Evolutionary conservation across 2,888 invertebrate genomes (phyloP), one percentile per base, ranked within the genome.

Genomic region (Osmoderma eremita): DNA sequence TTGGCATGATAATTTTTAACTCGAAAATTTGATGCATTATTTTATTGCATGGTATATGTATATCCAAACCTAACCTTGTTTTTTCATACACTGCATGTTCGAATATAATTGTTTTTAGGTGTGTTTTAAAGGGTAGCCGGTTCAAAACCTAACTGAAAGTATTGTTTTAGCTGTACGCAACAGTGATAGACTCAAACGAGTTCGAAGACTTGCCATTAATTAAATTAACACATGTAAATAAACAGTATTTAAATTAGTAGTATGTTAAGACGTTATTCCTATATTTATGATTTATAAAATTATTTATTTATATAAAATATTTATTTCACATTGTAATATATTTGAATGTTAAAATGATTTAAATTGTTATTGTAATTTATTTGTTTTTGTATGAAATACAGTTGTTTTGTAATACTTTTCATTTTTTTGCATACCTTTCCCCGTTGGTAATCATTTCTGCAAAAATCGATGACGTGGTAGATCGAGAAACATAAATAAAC

Each of bases 121-220:
- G 58, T 61, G 48, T 61, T 48, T 41, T 61, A 61, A 61, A 24
- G 41, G 18, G 45, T 48, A 58, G 30, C 22, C 24, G 45, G 30
- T 41, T 30, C 58, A 30, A 15, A 61, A 61, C 45, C n/a, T 61
- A 61, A 61, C 58, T 18, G 36, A 61, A 61, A 61, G 45, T 41
- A 17, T 41, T 48, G 24, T 61, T 61, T 61, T 61, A 61, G 58
- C 36, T 61, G 58, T 30, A 45, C 17, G 24, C 30, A 22, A 17
- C 42, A 22, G 20, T 24, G 41, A 22, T 13, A 22, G 6, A 17
- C 15, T 17, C 58, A 12, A 24, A 45, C 45, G 17, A 24, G 13
- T 51, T 4, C 58, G 58, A 61, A 61, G 58, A 61, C 58, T 61
- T 24, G 58, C 6, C 38, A 41, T 42, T 45, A 24, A 30, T 17